Evolutionary conservation across 2,113 vertebrate genomes (phyloP).

Genomic region (Tetraodon nigroviridis): DNA sequence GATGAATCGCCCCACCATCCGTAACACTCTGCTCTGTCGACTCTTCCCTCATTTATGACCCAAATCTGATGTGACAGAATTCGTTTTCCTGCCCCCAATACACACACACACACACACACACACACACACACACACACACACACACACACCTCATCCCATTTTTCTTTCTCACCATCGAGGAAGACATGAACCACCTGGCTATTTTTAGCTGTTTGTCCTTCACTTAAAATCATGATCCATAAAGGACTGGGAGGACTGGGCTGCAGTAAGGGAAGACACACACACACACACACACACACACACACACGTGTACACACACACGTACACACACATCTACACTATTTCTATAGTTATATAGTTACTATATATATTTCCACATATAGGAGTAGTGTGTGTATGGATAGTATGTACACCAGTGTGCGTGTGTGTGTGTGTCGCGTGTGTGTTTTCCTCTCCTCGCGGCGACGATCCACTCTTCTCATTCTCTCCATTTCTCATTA

Average conservation of each 20-base stretch:
- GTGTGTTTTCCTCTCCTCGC: conserved; percentile 17
- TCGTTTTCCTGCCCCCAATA: conserved; percentile 30
- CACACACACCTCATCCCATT: not conserved
- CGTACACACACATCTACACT: too few species aligned
- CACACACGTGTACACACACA: not conserved
- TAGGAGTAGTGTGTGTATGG: not conserved
- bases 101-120: conserved; percentile 10
- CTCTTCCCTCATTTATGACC: conserved; percentile 59
- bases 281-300: not conserved
- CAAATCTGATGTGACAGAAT: conserved; percentile 65
- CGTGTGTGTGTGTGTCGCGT: conserved; percentile 20
- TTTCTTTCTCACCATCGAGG: conserved; percentile 14
- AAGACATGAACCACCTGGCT: conserved; percentile 55
- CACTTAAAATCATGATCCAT: conserved; percentile 65
- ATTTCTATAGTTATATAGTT: too few species aligned
- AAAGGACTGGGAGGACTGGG: conserved; percentile 35
- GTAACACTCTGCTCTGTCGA: conserved; percentile 37
- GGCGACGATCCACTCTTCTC: conserved; percentile 38
- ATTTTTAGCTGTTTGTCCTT: conserved; percentile 73
- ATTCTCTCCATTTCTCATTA: conserved; percentile 61
- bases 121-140: conserved; percentile 2
- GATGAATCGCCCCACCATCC: conserved; percentile 52
- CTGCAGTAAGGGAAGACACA: conserved; percentile 34
- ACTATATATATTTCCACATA: too few species aligned
- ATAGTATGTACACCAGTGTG: conserved; percentile 11